Evolutionary conservation across 2,888 invertebrate species (phyloP).

Genomic region (Dendrolimus houi): DNA sequence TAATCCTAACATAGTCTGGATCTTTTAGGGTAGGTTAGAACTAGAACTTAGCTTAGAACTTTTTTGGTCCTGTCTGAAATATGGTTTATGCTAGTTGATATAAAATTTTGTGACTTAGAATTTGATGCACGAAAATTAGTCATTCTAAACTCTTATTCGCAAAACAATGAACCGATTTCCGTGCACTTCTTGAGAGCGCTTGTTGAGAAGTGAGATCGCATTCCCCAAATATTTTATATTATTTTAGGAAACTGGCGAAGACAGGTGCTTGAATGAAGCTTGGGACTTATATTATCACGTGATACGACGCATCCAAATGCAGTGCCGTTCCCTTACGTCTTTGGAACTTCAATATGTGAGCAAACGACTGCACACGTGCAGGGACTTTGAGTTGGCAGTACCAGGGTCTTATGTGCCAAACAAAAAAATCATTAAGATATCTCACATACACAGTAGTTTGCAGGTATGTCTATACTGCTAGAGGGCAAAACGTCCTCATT

Average conservation of each 20-base stretch:
- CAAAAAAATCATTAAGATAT: slow-evolving; percentile 89
- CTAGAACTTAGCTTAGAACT: no score
- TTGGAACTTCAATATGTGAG: slow-evolving; percentile 96
- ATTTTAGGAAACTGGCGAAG: slow-evolving; percentile 83
- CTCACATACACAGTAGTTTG: slow-evolving; percentile 90
- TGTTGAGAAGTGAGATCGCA: no score
- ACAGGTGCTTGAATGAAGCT: slow-evolving; percentile 95
- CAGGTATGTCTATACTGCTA: slow-evolving; percentile 73
- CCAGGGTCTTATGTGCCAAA: slow-evolving; percentile 99
- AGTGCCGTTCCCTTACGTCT: slow-evolving; percentile 92
- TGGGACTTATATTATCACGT: slow-evolving; percentile 99
- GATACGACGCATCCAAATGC: slow-evolving; percentile 94
- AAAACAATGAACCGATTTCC: no score
- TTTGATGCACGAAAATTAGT: no score
- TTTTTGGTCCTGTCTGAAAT: no score
- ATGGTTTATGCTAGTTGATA: no score
- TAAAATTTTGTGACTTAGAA: no score
- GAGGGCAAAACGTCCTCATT: no score
- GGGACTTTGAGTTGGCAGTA: slow-evolving; percentile 95
- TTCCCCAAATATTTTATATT: neutral
- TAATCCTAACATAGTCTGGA: no score
- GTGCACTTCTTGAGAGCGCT: no score
- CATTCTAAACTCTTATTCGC: no score
- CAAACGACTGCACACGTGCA: slow-evolving; percentile 89
- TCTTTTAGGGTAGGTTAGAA: no score